Percentiles rank a stretch among this genome's conserved stretches.
Evolutionary conservation across 2,797 vertebrate species (phyloP).

Genomic region (Periophthalmus magnuspinnatus): DNA sequence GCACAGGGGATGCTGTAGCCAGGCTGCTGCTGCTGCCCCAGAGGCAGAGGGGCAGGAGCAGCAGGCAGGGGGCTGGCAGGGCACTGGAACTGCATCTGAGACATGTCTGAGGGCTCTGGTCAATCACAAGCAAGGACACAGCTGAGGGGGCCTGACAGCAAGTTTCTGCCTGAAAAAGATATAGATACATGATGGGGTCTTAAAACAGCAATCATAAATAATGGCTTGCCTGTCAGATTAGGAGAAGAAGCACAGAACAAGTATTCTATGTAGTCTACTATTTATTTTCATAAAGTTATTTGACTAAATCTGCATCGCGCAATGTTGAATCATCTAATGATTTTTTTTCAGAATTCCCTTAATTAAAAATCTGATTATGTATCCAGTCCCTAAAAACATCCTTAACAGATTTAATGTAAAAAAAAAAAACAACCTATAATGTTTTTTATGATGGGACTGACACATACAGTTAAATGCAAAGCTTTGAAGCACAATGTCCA

Average conservation of each 20-base stretch:
- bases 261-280: neutral
- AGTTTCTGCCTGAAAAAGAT: slow-evolving; percentile 77
- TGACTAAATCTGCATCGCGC: neutral
- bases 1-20: slow-evolving; percentile 91
- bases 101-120: slow-evolving; percentile 79
- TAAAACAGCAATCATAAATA: neutral
- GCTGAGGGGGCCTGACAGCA: slow-evolving; percentile 68
- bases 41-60: slow-evolving; percentile 67
- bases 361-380: no score
- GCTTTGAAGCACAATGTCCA: no score
- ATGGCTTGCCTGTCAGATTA: neutral
- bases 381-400: no score
- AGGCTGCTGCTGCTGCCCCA: slow-evolving; percentile 84
- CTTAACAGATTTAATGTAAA: no score
- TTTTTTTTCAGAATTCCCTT: no score
- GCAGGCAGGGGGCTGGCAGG: slow-evolving; percentile 82
- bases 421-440: no score
- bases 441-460: neutral
- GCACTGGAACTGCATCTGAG: slow-evolving; percentile 94
- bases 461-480: no score
- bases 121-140: slow-evolving; percentile 40
- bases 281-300: neutral
- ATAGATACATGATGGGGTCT: neutral
- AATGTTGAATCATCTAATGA: neutral
- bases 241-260: neutral